Percentiles rank a stretch among this genome's conserved stretches.
Evolutionary conservation across 2,113 vertebrate species (phyloP).

Genomic region (Bujurquina vittata): DNA sequence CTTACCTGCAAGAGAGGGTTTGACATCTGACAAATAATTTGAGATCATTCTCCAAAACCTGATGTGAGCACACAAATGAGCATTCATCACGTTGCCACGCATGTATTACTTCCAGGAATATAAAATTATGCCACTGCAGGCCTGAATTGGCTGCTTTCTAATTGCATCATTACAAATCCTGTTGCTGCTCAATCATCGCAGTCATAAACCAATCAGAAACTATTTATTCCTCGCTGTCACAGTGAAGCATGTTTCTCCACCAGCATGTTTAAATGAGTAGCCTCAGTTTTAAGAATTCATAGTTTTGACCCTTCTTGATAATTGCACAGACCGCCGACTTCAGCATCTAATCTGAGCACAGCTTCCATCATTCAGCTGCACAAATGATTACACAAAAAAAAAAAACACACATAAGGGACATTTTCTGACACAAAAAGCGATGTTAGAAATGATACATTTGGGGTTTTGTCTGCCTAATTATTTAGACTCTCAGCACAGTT

Average conservation of each 20-base stretch:
- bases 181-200: constrained; percentile 14
- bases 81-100: not conserved
- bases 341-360: not conserved
- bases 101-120: not conserved
- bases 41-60: not conserved
- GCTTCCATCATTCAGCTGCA: not conserved
- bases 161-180: constrained; percentile 35
- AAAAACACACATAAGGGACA: not conserved
- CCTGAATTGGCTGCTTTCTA: constrained; percentile 24
- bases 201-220: not conserved
- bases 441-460: not conserved
- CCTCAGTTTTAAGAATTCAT: not conserved
- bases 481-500: not conserved
- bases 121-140: not conserved
- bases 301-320: not conserved
- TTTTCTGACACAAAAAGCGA: not conserved
- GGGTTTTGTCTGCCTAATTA: not conserved
- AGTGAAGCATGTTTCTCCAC: not conserved
- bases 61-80: not conserved
- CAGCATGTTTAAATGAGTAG: not conserved
- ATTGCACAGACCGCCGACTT: not conserved
- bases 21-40: not conserved
- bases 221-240: not conserved
- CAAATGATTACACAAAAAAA: not conserved
- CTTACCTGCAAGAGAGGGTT: not conserved